Evolutionary conservation across 2,113 vertebrate genomes (phyloP), one percentile per base, ranked within the genome.

Genomic region (Euleptes europaea): DNA sequence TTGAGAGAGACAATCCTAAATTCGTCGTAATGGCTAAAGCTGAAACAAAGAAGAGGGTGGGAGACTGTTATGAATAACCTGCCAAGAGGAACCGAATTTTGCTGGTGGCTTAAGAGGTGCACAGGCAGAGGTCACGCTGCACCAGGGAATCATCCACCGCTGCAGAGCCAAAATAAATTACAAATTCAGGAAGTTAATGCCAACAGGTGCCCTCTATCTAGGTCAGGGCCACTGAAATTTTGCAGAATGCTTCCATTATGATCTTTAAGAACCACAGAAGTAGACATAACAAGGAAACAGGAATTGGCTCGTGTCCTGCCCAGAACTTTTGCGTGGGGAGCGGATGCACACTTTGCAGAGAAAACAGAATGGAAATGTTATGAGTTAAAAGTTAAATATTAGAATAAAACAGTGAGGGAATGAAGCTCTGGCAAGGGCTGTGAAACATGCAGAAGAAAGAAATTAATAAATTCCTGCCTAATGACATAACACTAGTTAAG

Each of bases 381-480:
- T 76, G 9, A 79, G 33, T 81, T 26, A 35, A 14, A 33, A 11
- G 26, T 28, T 23, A 26, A 67, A n/a, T 13, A 85, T 91, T 89
- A 75, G 87, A 66, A 57, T 49, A 35, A 38, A 42, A n/a, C 72
- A 47, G 44, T 23, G 21, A 57, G 51, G n/a, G 19, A 57, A 33
- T 33, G 57, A 70, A 69, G 70, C 2, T 74, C 28, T 89, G 69
- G 65, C 78, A 67, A 86, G 74, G 73, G 67, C 82, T 89, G 12
- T 60, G 83, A 47, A 89, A 78, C 26, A 19, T 47, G 47, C 19
- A 74, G 72, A 76, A 72, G 86, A 82, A 89, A 90, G 17, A 81
- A 90, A 90, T 90, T 88, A 89, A 57, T 91, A 86, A 72, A 93
- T 84, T 92, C 88, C 88, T 89, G 78, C 78, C 69, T 90, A 84